Evolutionary conservation across 2,888 invertebrate genomes (phyloP).

Genomic region (Elegia similella): DNA sequence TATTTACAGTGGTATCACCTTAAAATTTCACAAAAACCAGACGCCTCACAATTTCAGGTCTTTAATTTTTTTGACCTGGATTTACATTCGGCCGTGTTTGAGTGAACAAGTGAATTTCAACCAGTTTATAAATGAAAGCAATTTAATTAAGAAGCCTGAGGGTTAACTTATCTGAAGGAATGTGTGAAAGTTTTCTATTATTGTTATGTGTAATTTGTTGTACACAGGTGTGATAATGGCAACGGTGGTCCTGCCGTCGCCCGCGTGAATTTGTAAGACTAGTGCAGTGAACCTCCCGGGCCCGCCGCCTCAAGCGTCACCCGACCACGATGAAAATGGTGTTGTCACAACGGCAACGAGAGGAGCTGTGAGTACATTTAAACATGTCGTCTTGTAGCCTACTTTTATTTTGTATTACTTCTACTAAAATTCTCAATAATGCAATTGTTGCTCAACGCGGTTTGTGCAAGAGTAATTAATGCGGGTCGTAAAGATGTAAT

Average conservation of each 20-base stretch:
- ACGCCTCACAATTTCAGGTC: not conserved
- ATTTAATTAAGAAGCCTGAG: not conserved
- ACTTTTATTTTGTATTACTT: not conserved
- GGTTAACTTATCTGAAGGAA: not conserved
- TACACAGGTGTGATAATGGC: constrained; percentile 77
- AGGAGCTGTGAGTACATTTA: constrained; percentile 95
- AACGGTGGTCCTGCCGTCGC: constrained; percentile 68
- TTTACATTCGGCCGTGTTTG: not conserved
- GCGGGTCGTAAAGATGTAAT: not conserved
- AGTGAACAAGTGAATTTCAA: not conserved
- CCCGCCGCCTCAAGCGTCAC: constrained; percentile 63
- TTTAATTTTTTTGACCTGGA: not conserved
- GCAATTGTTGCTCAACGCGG: not conserved
- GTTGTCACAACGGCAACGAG: constrained; percentile 99
- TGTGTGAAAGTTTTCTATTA: not conserved
- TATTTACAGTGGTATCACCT: no score
- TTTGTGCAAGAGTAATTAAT: not conserved
- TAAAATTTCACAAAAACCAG: not conserved
- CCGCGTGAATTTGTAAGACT: constrained; percentile 71
- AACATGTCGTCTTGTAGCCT: not conserved
- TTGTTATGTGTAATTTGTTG: constrained; percentile 28
- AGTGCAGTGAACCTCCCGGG: constrained; percentile 67
- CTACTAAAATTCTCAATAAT: not conserved
- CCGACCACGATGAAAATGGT: constrained; percentile 97
- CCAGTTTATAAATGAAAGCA: not conserved